Conservation (phyloP, 1,140 invertebrate species). For the Bombus breviceps region DNA sequence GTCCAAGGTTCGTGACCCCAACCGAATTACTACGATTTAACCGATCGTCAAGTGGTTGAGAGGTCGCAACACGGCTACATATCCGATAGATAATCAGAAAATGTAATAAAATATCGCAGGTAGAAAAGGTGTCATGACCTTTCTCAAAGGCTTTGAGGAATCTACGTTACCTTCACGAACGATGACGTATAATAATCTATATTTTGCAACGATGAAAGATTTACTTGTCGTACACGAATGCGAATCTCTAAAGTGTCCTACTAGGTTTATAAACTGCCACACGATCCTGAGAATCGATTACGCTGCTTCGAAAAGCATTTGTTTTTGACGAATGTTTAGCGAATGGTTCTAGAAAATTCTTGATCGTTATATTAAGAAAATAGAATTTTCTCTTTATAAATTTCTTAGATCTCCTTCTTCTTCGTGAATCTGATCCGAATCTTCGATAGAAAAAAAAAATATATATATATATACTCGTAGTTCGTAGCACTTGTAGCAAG, state of each 20-base stretch:
- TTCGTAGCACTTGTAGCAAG: no score
- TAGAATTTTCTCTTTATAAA: background rate
- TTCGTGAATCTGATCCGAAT: background rate
- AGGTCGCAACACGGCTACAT: background rate
- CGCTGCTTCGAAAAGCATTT: background rate
- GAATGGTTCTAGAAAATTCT: background rate
- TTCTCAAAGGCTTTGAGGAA: conserved; percentile 18
- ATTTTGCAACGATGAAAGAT: background rate
- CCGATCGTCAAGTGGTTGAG: no score
- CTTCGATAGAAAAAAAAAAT: background rate
- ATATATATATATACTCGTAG: no score
- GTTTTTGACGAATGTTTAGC: background rate
- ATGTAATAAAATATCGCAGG: background rate
- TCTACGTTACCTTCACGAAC: conserved; percentile 14
- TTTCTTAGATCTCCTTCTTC: background rate
- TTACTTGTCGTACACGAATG: no score
- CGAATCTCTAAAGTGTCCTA: background rate
- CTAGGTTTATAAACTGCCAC: background rate
- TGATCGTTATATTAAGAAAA: background rate
- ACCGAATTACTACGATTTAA: no score
- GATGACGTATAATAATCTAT: background rate
- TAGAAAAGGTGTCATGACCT: conserved; percentile 25
- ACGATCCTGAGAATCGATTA: background rate
- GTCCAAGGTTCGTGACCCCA: no score
- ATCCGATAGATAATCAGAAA: background rate